phyloP scores from a whole-genome alignment of 2,113 vertebrate species.

The Macquaria australasica region DNA sequence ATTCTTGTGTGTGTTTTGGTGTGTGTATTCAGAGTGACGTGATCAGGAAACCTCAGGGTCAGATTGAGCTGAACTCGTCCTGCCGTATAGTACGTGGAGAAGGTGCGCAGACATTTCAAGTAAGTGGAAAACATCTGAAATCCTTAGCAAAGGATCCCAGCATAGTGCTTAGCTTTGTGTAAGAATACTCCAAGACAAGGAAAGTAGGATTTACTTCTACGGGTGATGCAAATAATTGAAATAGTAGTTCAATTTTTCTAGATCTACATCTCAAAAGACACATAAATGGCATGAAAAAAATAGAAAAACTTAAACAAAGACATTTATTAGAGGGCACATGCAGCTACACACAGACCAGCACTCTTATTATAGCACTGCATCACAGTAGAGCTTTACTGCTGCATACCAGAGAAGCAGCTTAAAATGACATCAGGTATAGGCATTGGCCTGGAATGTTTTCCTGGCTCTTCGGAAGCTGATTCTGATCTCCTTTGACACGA shows the following conservation, averaged over 20 bases:
- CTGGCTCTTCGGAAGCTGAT: constrained; percentile 60
- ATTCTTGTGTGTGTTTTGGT: constrained; percentile 1
- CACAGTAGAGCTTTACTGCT: constrained; percentile 34
- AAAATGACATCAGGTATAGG: constrained; percentile 72
- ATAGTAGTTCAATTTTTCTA: background rate
- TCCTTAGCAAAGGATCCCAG: background rate
- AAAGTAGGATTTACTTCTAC: background rate
- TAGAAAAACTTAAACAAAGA: background rate
- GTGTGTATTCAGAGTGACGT: constrained; percentile 87
- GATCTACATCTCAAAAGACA: background rate
- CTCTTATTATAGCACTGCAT: constrained; percentile 26
- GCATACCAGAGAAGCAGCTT: constrained; percentile 66
- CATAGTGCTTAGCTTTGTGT: background rate
- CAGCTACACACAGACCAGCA: background rate
- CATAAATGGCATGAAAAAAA: background rate
- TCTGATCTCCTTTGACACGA: constrained; percentile 57
- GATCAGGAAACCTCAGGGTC: constrained; percentile 91
- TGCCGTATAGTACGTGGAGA: constrained; percentile 90
- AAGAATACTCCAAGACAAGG: background rate
- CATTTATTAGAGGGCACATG: background rate
- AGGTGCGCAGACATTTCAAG: constrained; percentile 91
- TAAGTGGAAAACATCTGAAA: constrained; percentile 59
- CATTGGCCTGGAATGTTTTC: constrained; percentile 64
- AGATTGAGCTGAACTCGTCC: constrained; percentile 90
- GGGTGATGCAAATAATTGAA: background rate